phyloP scores from a whole-genome alignment of 2,113 vertebrate species.

The Scartelaos histophorus region DNA sequence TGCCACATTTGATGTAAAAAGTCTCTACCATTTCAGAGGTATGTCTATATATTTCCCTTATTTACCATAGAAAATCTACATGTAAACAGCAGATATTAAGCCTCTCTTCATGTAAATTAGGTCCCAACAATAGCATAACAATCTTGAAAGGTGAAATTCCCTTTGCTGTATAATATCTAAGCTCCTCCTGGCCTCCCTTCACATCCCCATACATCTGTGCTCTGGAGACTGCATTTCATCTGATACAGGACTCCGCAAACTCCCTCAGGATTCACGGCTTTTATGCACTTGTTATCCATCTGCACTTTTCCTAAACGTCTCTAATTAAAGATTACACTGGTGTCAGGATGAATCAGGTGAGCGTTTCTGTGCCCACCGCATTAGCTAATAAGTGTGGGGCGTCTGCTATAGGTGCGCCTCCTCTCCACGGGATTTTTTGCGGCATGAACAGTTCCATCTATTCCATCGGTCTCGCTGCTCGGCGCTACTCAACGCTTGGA shows the following conservation, averaged over 20 bases:
- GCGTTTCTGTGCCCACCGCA: constrained; percentile 1
- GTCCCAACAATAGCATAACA: not conserved
- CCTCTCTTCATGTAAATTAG: no score
- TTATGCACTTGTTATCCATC: constrained; percentile 17
- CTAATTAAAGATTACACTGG: constrained; percentile 15
- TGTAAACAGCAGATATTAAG: no score
- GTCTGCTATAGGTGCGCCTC: constrained; percentile 15
- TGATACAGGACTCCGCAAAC: constrained; percentile 18
- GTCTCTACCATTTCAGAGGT: no score
- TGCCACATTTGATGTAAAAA: no score
- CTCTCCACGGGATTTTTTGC: constrained; percentile 16
- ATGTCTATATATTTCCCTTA: no score
- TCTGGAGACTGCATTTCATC: constrained; percentile 14
- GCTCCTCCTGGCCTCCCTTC: not conserved
- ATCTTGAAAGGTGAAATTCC: not conserved
- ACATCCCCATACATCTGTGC: constrained; percentile 9
- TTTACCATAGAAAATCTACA: no score
- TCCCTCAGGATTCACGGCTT: not conserved
- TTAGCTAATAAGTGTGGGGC: not conserved
- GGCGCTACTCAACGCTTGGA: constrained; percentile 25
- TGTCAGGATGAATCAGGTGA: constrained; percentile 15
- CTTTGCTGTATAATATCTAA: not conserved
- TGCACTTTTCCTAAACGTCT: constrained; percentile 1
- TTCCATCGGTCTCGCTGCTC: constrained; percentile 27
- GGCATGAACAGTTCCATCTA: constrained; percentile 27